These are phyloP conservation scores for Panagrolaimus sp. DNA, from an alignment of 1,140 invertebrate genomes.

Conservation along the genomic window DNA sequence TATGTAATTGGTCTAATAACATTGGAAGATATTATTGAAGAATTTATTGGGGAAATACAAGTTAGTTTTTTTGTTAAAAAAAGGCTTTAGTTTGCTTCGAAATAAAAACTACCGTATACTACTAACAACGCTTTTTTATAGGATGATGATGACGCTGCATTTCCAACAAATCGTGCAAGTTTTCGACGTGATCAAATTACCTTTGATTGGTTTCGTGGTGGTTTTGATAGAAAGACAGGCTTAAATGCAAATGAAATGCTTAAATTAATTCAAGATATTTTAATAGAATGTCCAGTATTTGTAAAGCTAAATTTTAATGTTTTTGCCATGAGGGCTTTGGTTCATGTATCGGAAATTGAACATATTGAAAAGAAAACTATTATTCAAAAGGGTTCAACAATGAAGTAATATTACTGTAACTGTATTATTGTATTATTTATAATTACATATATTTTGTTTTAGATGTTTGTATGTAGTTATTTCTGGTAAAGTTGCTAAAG, in stretches of 20 bases:
- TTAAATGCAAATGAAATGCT: not conserved
- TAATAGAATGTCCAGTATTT: not conserved
- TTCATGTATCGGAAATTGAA: not conserved
- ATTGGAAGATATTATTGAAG: slow-evolving; percentile 59
- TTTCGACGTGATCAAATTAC: not conserved
- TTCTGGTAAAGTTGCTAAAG: not conserved
- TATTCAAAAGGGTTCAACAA: not conserved
- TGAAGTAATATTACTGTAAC: not conserved
- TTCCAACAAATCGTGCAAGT: not conserved
- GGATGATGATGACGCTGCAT: slow-evolving; percentile 4
- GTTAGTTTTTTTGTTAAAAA: no score
- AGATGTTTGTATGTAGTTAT: not conserved
- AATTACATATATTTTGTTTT: not conserved
- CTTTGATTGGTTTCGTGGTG: slow-evolving; percentile 5
- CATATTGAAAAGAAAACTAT: not conserved
- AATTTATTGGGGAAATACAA: slow-evolving; percentile 8
- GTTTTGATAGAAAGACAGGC: not conserved
- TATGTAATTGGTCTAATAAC: slow-evolving; percentile 60
- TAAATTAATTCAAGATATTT: not conserved
- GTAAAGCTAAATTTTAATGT: not conserved
- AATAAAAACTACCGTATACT: no score
- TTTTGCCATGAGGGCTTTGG: not conserved
- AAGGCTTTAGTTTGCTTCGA: no score
- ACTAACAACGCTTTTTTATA: no score
- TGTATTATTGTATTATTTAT: not conserved